Evolutionary conservation across 2,113 vertebrate genomes (phyloP).

Genomic region (Cyanistes caeruleus): DNA sequence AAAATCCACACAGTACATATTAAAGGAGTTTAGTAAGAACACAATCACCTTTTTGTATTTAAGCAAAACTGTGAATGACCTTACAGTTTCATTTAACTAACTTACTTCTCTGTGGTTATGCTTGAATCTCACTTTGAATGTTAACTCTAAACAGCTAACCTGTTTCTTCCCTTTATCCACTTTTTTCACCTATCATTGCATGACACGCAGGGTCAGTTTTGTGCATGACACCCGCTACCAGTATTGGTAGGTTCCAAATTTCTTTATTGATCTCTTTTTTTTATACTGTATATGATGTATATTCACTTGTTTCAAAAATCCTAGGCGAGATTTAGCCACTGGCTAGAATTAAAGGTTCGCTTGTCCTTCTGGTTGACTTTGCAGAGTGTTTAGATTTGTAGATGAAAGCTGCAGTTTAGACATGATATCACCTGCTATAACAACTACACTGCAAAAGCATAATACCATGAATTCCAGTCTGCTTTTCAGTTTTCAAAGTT

Average conservation of each 20-base stretch:
- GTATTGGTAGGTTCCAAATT: constrained; percentile 98
- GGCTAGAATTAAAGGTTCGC: constrained; percentile 64
- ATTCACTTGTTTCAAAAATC: constrained; percentile 72
- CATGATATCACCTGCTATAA: constrained; percentile 71
- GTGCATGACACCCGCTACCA: constrained; percentile 99
- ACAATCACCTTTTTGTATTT: constrained; percentile 3
- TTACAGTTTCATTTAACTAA: constrained; percentile 77
- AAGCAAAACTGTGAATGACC: constrained; percentile 73
- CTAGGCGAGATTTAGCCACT: constrained; percentile 61
- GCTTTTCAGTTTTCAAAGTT: constrained; percentile 77
- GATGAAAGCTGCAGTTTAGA: constrained; percentile 61
- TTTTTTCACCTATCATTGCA: constrained; percentile 85
- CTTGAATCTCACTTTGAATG: constrained; percentile 83
- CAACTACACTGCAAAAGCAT: constrained; percentile 71
- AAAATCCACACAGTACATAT: neutral
- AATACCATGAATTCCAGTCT: constrained; percentile 70
- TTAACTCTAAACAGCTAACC: constrained; percentile 88
- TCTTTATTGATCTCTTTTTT: constrained; percentile 82
- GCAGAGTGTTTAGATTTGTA: constrained; percentile 54
- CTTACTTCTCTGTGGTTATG: constrained; percentile 80
- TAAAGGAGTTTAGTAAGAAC: neutral
- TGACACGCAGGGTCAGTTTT: constrained; percentile 98
- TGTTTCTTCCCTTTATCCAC: constrained; percentile 87
- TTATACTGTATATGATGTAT: constrained; percentile 71
- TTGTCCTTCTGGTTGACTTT: constrained; percentile 73